phyloP scores from a whole-genome alignment of 2,113 vertebrate genomes.

The Arenaria interpres region DNA sequence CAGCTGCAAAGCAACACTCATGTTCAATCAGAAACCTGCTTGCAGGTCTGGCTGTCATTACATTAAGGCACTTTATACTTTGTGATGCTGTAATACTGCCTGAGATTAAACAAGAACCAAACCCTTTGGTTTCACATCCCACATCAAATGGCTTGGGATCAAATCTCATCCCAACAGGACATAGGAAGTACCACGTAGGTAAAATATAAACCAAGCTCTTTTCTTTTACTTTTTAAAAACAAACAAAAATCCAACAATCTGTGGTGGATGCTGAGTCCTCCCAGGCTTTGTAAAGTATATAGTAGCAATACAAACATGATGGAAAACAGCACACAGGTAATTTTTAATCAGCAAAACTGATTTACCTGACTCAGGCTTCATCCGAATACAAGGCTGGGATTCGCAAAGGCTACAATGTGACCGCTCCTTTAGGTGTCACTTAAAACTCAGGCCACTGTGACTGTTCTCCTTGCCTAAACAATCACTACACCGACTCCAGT shows the following conservation, averaged over 20 bases:
- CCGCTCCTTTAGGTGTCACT: background rate
- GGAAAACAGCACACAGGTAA: background rate
- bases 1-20: background rate
- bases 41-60: background rate
- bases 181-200: rapidly evolving
- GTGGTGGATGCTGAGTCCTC: background rate
- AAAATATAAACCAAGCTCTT: background rate
- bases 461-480: background rate
- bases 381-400: background rate
- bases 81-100: background rate
- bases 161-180: background rate
- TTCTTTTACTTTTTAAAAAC: background rate
- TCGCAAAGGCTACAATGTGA: background rate
- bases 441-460: background rate
- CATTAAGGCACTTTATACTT: background rate
- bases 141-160: background rate
- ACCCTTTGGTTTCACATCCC: background rate
- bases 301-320: background rate
- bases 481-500: background rate
- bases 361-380: background rate
- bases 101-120: background rate
- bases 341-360: background rate
- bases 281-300: background rate
- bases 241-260: background rate
- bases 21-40: background rate